These are phyloP conservation scores for Cephonodes hylas DNA, from an alignment of 2,888 invertebrate species.

Conservation along the genomic window DNA sequence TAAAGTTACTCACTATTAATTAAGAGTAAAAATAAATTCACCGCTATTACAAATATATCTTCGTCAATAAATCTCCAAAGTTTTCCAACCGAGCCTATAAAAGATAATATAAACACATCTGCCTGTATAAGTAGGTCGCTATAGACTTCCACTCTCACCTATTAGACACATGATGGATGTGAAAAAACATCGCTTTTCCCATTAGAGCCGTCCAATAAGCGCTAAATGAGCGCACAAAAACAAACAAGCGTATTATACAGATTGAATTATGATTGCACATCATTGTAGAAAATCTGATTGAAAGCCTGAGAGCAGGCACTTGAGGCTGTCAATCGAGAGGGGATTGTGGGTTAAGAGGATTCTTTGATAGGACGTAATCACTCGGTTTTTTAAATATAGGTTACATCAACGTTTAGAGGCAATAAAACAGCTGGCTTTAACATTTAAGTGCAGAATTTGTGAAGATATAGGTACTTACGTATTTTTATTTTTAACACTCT, in stretches of 20 bases:
- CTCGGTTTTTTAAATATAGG: background rate
- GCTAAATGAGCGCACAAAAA: background rate
- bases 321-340: background rate
- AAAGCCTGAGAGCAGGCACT: background rate
- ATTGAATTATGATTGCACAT: background rate
- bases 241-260: background rate
- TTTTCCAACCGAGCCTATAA: too few relatives aligned
- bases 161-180: background rate
- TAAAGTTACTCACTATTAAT: too few relatives aligned
- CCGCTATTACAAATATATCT: too few relatives aligned
- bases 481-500: too few relatives aligned
- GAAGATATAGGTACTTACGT: too few relatives aligned
- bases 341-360: background rate
- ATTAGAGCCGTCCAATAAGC: background rate
- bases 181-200: background rate
- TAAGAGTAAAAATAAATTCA: too few relatives aligned
- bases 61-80: too few relatives aligned
- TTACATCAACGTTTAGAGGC: too few relatives aligned
- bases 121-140: too few relatives aligned
- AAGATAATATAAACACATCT: too few relatives aligned
- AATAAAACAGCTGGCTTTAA: too few relatives aligned
- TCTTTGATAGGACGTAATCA: background rate
- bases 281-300: background rate
- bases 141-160: background rate
- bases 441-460: too few relatives aligned